Evolutionary conservation across 2,113 vertebrate species (phyloP), one percentile per base, ranked within the genome.

Genomic region (Nicator chloris): DNA sequence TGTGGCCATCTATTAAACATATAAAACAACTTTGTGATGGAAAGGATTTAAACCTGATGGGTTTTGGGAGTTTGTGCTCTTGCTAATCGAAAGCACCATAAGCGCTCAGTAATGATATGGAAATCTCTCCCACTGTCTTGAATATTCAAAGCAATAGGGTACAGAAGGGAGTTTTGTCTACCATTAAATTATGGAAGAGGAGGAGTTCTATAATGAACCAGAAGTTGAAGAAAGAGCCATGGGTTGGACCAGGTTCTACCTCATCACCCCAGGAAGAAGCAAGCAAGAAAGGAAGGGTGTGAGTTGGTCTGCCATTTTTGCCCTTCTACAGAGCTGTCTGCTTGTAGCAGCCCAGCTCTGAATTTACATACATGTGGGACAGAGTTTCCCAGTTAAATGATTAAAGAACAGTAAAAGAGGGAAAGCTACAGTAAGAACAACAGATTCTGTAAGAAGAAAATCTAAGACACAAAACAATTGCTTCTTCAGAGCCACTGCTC

Each of bases 51-150:
- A 88, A 71, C 24, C 27, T 24, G 35, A 75, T 12, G 7, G 9
- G 4, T 84, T 94, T 51, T 9, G 30, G 57, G 40, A 73, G 37
- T 51, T 51, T 49, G 22, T 53, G 11, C 20, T 85, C 57, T 16
- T 68, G 49, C 37, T 65, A 64, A 40, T 71, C 44, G 18, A 20
- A 84, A 64, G 40, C 17, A 72, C 14, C 12, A 44, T 15, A 76
- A 30, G 15, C 4, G 7, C 23, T 37, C 0, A 0, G 11, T 51
- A 84, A 60, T 7, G 4, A 51, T 9, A 50, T 0, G 0, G 40
- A 84, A 94, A 44, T 82, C n/a, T 64, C 31, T 85, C 30, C 16
- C 23, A 53, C 50, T 26, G 33, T 59, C 61, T 64, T 54, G 21
- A 86, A 78, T 21, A 76, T 31, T 82, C n/a, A 79, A 75, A 87